Evolutionary conservation across 2,888 invertebrate genomes (phyloP).

Genomic region (Deilephila elpenor): DNA sequence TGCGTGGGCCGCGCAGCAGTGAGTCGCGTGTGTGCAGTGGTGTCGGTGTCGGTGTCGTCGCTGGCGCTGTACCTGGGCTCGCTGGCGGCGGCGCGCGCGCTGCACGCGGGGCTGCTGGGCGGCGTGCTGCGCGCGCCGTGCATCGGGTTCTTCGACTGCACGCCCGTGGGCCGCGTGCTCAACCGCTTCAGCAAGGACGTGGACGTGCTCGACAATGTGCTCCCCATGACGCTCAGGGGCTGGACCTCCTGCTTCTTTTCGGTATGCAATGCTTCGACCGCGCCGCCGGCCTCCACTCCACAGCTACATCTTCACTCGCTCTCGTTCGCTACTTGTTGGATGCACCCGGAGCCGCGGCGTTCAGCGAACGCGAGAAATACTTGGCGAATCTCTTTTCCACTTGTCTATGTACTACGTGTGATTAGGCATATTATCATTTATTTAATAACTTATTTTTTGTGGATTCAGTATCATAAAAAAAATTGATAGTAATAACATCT

Average conservation of each 20-base stretch:
- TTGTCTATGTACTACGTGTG: background rate
- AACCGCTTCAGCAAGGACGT: conserved; percentile 91
- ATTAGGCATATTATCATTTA: too few species aligned
- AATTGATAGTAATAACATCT: too few species aligned
- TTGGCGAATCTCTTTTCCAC: background rate
- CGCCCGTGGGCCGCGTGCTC: conserved; percentile 91
- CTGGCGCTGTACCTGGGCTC: conserved; percentile 88
- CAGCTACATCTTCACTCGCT: background rate
- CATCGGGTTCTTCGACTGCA: conserved; percentile 91
- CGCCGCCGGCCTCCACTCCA: background rate
- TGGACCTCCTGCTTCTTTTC: conserved; percentile 88
- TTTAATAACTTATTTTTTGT: too few species aligned
- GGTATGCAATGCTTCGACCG: conserved; percentile 70
- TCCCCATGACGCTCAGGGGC: conserved; percentile 89
- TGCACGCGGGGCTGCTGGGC: conserved; percentile 87
- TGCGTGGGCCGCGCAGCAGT: background rate
- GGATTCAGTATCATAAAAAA: too few species aligned
- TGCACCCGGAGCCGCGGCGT: background rate
- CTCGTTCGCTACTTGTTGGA: background rate
- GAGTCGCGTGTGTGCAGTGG: conserved; percentile 73
- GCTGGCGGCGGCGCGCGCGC: conserved; percentile 85
- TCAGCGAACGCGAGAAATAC: background rate
- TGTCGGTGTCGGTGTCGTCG: conserved; percentile 87
- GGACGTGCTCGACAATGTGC: conserved; percentile 88
- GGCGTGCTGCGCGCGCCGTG: conserved; percentile 88